Base-by-base conservation (phyloP, 2,113 vertebrate genomes). In the Nycticryphes semicollaris region DNA sequence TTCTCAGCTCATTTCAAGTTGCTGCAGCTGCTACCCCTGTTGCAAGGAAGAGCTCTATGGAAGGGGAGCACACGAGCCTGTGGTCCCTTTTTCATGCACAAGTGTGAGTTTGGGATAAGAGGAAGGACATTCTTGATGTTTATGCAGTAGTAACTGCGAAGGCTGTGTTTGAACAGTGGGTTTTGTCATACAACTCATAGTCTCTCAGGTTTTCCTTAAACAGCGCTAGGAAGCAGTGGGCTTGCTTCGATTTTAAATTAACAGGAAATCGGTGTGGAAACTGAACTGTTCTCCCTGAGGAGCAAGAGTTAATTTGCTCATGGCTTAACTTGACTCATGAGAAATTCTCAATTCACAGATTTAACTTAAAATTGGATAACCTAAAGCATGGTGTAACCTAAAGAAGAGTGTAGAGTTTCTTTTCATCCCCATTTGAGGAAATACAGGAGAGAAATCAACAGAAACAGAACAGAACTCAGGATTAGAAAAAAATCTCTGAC, bases 1-100 rank as follows among this genome's bases (percentile, higher is more conserved):
- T 97, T 96, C 90, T 95, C 54, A 64, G 75, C 56, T 72, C 50
- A 69, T 91, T 90, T 50, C 47, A 89, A 86, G 63, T 8, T 89
- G 59, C 86, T 91, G 84, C 48, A 94, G 37, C 45, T 83, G 72
- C 88, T 95, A 45, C 51, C 35, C 16, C 54, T 63, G 4, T 70
- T 88, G 30, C 74, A 84, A 73, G 41, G 27, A 73, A 93, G 59
- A 90, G 59, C 66, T 80, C 74, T 83, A 1, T 72, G 64, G 84
- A 69, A 80, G 37, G n/a, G 47, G 50, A 85, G 27, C 23, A 75
- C 80, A 74, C 35, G 35, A 68, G 60, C 8, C 56, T 90, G 23
- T 31, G 60, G 59, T n/a, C 70, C 37, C 27, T 20, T 66, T 90
- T 72, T 45, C 37, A 62, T 73, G 39, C 35, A 92, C 12, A 50